Percentiles rank a stretch among this genome's conserved stretches.
phyloP scores from a whole-genome alignment of 2,888 invertebrate species.

The Volucella bombylans region DNA sequence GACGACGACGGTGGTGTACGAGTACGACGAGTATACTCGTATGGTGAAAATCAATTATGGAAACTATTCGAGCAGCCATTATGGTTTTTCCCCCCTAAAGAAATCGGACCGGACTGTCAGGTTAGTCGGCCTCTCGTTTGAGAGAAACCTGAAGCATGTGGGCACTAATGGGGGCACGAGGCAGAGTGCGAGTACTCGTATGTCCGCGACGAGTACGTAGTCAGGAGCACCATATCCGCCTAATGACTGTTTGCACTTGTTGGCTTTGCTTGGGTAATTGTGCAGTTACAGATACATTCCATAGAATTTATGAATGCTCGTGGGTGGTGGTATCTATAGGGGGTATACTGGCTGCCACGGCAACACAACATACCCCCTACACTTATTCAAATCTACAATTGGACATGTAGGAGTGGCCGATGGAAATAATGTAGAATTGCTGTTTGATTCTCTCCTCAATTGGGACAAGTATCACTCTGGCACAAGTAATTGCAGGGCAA shows the following conservation, averaged over 20 bases:
- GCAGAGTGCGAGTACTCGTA: too few species aligned
- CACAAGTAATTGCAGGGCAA: conserved; percentile 57
- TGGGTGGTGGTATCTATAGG: conserved; percentile 19
- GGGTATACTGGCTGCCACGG: neutral
- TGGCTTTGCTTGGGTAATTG: conserved; percentile 73
- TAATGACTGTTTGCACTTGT: conserved; percentile 71
- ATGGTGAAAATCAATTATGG: conserved; percentile 74
- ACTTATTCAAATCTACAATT: conserved; percentile 59
- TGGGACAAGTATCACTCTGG: conserved; percentile 32
- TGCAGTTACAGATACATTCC: conserved; percentile 72
- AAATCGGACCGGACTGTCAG: conserved; percentile 12
- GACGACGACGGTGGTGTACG: neutral
- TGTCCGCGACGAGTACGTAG: too few species aligned
- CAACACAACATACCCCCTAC: neutral
- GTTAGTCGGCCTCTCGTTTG: neutral
- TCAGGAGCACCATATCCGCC: conserved; percentile 41
- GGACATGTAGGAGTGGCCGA: conserved; percentile 57
- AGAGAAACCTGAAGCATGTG: conserved; percentile 12
- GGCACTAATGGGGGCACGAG: neutral
- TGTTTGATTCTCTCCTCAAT: conserved; percentile 57
- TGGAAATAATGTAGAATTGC: conserved; percentile 55
- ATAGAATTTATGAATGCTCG: conserved; percentile 58
- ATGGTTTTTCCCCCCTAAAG: conserved; percentile 68
- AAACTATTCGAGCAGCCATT: conserved; percentile 74
- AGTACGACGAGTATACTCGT: too few species aligned